Base-by-base conservation (phyloP, 64 coral and sea anemone species). In the Montipora capricornis region DNA sequence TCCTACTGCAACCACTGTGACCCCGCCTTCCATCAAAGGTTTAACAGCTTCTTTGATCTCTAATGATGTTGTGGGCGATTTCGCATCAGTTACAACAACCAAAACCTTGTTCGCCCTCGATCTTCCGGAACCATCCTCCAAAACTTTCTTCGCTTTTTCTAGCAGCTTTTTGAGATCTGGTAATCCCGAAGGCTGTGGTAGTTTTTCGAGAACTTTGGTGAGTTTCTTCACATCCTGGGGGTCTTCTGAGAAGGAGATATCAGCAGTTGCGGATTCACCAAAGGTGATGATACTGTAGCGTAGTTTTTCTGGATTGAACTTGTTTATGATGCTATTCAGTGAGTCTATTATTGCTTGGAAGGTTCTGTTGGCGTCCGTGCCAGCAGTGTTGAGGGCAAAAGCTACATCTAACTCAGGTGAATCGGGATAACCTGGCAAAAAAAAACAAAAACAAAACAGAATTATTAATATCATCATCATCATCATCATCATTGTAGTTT, bases 261-360 rank as follows among this genome's bases (percentile, higher is more conserved):
- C 92, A 7, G 61, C 44, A 9, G 45, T 50, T 48, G 82, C 79
- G 13, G 55, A 50, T 9, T 59, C 86, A 14, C 88, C 95, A 90
- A 87, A 94, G 1, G 89, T 60, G 20, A 97, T 81, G 19, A 94
- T 49, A 13, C 92, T 88, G 83, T 94, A 97, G 4, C 61, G 83
- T 19, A 94, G 87, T 57, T 74, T 87, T 2, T 66, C 81, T 46
- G 75, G 66, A 19, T 83, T 81, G 71, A 94, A 90, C 44, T 88
- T 82, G 37, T 89, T 47, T 15, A 97, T 17, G 47, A 91, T 62
- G 7, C 44, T 80, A 8, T 88, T 88, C 53, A 57, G 11, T 11
- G 53, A 57, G 53, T 57, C 53, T 57, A 11, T 57, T 57, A 57
- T 11, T 8, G 11, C 53, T 11, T 57, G 53, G 53, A 57, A 57